Conservation (phyloP, 1,140 invertebrate genomes). For the Pachypsylla venusta region DNA sequence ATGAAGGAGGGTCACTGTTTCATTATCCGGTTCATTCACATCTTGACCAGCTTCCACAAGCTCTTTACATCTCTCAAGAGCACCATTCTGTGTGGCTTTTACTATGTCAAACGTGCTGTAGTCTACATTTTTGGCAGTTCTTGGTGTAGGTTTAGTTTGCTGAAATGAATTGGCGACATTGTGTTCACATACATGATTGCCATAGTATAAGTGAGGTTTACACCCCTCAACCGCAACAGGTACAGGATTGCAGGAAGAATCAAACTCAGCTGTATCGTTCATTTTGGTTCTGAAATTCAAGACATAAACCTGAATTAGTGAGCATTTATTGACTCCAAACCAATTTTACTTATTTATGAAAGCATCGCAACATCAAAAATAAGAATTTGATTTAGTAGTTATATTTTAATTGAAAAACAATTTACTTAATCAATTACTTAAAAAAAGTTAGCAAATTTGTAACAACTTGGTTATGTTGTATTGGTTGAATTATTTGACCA, state of each 20-base stretch:
- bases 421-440: no score
- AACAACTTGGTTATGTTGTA: no score
- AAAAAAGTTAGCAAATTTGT: no score
- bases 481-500: no score
- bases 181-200: conserved; percentile 16
- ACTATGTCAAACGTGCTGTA: conserved; percentile 82
- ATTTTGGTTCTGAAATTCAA: neutral
- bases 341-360: no score
- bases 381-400: no score
- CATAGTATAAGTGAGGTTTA: conserved; percentile 17
- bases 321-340: no score
- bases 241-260: conserved; percentile 20
- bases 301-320: neutral
- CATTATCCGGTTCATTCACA: conserved; percentile 75
- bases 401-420: no score
- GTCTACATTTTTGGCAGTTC: conserved; percentile 39
- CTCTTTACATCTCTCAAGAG: conserved; percentile 21
- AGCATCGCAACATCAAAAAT: no score
- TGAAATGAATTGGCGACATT: conserved; percentile 26
- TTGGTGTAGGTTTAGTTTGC: conserved; percentile 27
- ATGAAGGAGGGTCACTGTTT: conserved; percentile 91
- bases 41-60: conserved; percentile 60
- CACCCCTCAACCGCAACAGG: conserved; percentile 19
- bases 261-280: conserved; percentile 13
- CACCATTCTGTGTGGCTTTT: conserved; percentile 53